Base-by-base conservation (phyloP, 2,113 vertebrate species). In the Tetrao urogallus region DNA sequence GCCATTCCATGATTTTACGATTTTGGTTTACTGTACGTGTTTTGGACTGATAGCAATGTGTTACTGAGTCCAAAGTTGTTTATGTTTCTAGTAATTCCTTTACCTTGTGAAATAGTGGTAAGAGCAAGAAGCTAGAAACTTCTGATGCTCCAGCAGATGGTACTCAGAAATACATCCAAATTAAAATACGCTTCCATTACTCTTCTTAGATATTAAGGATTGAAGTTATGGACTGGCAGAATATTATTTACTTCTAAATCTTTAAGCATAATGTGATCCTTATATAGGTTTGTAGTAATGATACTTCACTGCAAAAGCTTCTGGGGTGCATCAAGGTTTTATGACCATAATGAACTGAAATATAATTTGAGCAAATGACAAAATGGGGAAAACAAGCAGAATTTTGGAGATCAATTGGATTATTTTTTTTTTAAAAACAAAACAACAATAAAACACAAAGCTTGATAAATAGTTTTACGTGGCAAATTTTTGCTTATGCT, bases 201-300 rank as follows among this genome's bases (percentile, higher is more conserved):
- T 28, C 25, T 14, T 54, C 28, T 54, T 54, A 30, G 27, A 54
- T 28, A 14, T 54, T 54, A 54, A 54, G 27, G 52, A 54, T 54
- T 54, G 28, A 54, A 54, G 27, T 14, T 28, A 30, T 54, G 52
- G 27, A 54, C 27, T 28, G 52, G 27, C 52, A 28, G 8, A 8
- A 28, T 28, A 28, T 67, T 82, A 48, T 89, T 78, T 89, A 67
- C 79, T 88, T 93, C 71, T 61, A 57, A 60, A 65, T 82, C 63
- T 48, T 88, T 91, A 88, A 72, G 36, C 25, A 54, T 54, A 71
- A 94, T 78, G 50, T 66, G 73, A 18, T 42, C 79, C 91, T 88
- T 79, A 47, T 82, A 48, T 61, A 82, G 67, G 85, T 76, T 88
- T 91, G 73, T 61, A 63, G 25, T 64, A 69, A 92, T 65, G 67